Evolutionary conservation across 92 coral and sea anemone genomes (phyloP), one percentile per base, ranked within the genome.

Genomic region (Hydrozoanthus gracilis): DNA sequence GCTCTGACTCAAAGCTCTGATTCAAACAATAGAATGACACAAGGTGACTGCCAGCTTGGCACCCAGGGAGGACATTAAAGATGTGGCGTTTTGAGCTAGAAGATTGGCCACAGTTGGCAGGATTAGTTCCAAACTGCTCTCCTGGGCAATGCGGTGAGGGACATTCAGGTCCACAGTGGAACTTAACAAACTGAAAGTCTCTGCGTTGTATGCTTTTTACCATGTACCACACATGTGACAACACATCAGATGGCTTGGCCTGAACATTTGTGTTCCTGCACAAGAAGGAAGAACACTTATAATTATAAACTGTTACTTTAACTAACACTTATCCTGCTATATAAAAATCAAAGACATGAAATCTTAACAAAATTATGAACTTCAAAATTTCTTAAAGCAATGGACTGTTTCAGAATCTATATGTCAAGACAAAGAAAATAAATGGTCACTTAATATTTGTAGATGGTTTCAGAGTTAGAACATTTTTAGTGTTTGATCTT

Each of bases 131-230:
- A n/a, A 52, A 86, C 54, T 71, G 87, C 48, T 72, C 60, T 7
- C 94, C 94, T 35, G 92, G 91, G 55, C 94, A 91, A 50, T 86
- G 51, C 3, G 46, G 71, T 4, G 89, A 79, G 10, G 90, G 89
- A 9, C 94, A 91, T 51, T 86, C 92, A 16, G 94, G 94, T 4
- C 94, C 94, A 88, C 94, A 91, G 52, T 88, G 88, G 69, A 91
- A 91, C 61, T 70, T 74, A 39, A 88, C 84, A 56, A 79, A 88
- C 17, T 83, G 90, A 60, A 91, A 91, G 69, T 82, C 65, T 5
- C 89, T 75, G n/a, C 51, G 54, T 20, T 89, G 83, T n/a, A 91
- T 91, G 39, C 73, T 87, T n/a, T 88, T 68, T 5, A 91, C 90
- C 83, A 91, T 88, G 16, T 88, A 52, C 71, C 61, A 86, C 70